Evolutionary conservation across 2,888 invertebrate species (phyloP).

Genomic region (Cenopis cana): DNA sequence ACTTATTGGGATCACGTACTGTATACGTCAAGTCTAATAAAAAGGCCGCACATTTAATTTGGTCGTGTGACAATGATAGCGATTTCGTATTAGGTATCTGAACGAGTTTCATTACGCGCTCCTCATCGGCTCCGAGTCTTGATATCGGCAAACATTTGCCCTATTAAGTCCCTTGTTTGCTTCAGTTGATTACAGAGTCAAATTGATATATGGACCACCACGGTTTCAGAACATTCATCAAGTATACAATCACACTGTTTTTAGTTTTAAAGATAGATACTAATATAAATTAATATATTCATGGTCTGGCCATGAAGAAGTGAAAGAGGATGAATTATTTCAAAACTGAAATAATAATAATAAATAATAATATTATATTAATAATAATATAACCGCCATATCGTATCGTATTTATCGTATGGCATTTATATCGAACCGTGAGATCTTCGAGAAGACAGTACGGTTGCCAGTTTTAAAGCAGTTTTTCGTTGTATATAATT

Average conservation of each 20-base stretch:
- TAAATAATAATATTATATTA: no score
- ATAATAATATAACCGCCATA: no score
- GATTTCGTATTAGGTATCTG: neutral
- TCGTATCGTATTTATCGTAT: no score
- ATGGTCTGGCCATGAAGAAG: no score
- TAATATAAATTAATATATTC: no score
- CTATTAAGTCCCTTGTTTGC: constrained; percentile 36
- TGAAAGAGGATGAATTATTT: no score
- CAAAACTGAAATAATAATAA: no score
- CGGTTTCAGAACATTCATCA: neutral
- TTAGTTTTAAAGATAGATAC: no score
- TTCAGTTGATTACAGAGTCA: constrained; percentile 29
- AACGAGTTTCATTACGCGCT: constrained; percentile 31
- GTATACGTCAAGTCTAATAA: neutral
- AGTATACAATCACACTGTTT: neutral
- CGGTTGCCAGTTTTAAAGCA: no score
- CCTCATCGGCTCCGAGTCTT: constrained; percentile 19
- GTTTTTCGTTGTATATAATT: no score
- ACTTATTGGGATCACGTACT: neutral
- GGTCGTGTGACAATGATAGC: neutral
- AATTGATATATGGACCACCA: constrained; percentile 10
- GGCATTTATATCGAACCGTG: no score
- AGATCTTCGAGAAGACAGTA: no score
- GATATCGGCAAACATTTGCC: constrained; percentile 40
- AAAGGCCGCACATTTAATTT: neutral